phyloP scores from a whole-genome alignment of 2,113 vertebrate genomes.

The Hippocampus guttulatus region DNA sequence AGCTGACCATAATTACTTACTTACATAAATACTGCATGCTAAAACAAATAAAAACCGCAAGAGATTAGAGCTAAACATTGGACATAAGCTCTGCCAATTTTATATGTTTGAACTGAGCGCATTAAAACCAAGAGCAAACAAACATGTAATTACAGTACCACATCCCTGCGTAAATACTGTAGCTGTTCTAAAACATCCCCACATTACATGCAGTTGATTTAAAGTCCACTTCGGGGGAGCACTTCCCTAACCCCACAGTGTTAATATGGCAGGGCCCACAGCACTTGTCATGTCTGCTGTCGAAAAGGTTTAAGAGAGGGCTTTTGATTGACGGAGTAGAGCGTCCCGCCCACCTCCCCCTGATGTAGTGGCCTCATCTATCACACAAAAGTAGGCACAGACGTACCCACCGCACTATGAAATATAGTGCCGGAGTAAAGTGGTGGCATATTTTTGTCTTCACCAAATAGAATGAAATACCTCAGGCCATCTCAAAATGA shows the following conservation, averaged over 20 bases:
- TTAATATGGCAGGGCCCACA: conserved; percentile 2
- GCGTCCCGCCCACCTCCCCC: conserved; percentile 16
- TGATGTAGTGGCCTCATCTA: conserved; percentile 38
- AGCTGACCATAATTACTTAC: conserved; percentile 41
- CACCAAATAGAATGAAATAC: conserved; percentile 47
- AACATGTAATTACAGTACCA: conserved; percentile 36
- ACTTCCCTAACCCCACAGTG: conserved; percentile 33
- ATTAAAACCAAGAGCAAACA: conserved; percentile 50
- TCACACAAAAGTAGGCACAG: conserved; percentile 34
- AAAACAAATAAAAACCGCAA: conserved; percentile 38
- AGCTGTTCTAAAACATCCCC: conserved; percentile 16
- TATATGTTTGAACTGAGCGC: conserved; percentile 42
- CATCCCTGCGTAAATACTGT: conserved; percentile 2
- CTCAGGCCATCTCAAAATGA: conserved; percentile 33
- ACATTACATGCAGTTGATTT: conserved; percentile 24
- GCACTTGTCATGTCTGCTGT: conserved; percentile 23
- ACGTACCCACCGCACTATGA: conserved; percentile 19
- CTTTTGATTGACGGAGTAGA: conserved; percentile 31
- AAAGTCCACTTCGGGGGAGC: conserved; percentile 46
- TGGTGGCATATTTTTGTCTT: conserved; percentile 38
- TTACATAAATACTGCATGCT: conserved; percentile 8
- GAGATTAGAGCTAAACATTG: conserved; percentile 52
- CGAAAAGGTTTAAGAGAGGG: conserved; percentile 22
- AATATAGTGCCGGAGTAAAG: conserved; percentile 29
- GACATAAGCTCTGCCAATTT: conserved; percentile 32